Conservation (phyloP, 2,113 vertebrate genomes). For the Gadus macrocephalus region DNA sequence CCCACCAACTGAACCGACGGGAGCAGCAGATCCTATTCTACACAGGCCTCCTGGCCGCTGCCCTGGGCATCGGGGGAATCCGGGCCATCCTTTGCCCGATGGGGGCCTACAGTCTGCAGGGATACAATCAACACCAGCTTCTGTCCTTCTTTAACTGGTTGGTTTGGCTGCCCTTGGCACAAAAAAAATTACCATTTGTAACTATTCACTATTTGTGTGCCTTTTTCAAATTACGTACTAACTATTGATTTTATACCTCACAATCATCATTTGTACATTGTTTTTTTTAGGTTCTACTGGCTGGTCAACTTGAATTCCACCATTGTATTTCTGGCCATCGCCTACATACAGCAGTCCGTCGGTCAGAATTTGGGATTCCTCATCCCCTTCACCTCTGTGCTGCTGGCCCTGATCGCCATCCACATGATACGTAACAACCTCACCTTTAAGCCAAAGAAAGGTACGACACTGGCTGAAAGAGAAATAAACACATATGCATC, state of each 20-base stretch:
- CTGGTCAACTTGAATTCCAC: slow-evolving; percentile 82
- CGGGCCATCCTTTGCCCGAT: slow-evolving; percentile 81
- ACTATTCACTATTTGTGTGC: too few relatives aligned
- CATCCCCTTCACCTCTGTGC: slow-evolving; percentile 81
- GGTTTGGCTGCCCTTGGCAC: slow-evolving; percentile 30
- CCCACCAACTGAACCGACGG: slow-evolving; percentile 64
- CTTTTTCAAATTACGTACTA: too few relatives aligned
- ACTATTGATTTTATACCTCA: too few relatives aligned
- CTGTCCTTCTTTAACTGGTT: slow-evolving; percentile 89
- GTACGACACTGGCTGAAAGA: slow-evolving; percentile 53
- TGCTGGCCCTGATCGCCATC: slow-evolving; percentile 81
- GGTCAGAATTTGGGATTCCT: slow-evolving; percentile 83
- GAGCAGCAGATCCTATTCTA: slow-evolving; percentile 82
- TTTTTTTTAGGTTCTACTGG: slow-evolving; percentile 83
- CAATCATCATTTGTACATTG: slow-evolving; percentile 16
- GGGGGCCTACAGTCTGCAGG: slow-evolving; percentile 74
- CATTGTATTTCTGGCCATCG: slow-evolving; percentile 86
- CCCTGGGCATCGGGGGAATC: slow-evolving; percentile 82
- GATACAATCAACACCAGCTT: slow-evolving; percentile 70
- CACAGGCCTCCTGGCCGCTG: slow-evolving; percentile 75
- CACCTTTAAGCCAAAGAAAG: slow-evolving; percentile 81
- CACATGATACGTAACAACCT: slow-evolving; percentile 83
- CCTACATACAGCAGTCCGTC: slow-evolving; percentile 85
- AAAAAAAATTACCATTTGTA: too few relatives aligned
- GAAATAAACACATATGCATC: background rate